These are phyloP conservation scores for Monochamus alternatus DNA, from an alignment of 2,888 invertebrate genomes.

Conservation along the genomic window DNA sequence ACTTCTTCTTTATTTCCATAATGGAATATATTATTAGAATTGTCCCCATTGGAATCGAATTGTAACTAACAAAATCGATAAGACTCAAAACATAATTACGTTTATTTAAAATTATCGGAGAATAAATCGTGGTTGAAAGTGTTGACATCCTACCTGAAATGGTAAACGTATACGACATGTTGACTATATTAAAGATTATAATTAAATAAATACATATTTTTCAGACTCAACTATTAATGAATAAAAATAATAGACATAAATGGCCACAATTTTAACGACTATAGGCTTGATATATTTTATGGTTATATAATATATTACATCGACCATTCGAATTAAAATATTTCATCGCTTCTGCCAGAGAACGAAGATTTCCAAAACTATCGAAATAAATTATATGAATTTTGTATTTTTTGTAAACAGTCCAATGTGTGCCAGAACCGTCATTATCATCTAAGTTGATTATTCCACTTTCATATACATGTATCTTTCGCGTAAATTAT, in stretches of 20 bases:
- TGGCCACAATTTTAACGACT: not conserved
- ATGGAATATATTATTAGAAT: conserved; percentile 1
- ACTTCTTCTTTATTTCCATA: not conserved
- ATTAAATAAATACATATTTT: not conserved
- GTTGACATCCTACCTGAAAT: conserved; percentile 3
- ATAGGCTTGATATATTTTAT: conserved; percentile 7
- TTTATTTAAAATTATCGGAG: conserved; percentile 20
- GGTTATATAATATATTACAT: not conserved
- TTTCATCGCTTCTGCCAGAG: conserved; percentile 16
- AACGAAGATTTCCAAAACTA: conserved; percentile 21
- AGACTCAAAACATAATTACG: conserved; percentile 8
- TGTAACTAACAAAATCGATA: not conserved
- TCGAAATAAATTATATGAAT: conserved; percentile 31
- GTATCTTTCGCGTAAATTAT: conserved; percentile 26
- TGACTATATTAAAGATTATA: not conserved
- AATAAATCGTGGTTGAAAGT: not conserved
- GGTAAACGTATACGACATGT: conserved; percentile 4
- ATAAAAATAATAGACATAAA: not conserved
- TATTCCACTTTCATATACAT: conserved; percentile 20
- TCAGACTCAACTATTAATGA: not conserved
- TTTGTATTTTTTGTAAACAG: conserved; percentile 24
- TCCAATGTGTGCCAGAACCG: conserved; percentile 38
- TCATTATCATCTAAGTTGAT: conserved; percentile 31
- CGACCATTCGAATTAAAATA: conserved; percentile 27
- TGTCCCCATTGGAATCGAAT: conserved; percentile 13